Conservation (phyloP, 2,888 invertebrate species). For the Dicycla oo region DNA sequence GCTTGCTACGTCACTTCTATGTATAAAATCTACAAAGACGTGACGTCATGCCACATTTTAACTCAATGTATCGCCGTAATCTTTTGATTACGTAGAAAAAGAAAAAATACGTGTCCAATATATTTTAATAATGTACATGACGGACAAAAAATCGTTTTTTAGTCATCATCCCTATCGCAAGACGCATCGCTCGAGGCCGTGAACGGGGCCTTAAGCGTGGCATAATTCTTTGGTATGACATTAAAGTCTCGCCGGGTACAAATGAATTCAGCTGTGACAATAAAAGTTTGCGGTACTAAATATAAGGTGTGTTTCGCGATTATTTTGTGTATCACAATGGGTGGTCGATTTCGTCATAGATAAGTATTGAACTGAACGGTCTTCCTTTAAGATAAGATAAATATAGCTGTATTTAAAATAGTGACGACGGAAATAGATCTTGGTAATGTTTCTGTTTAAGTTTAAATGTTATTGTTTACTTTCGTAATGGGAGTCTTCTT, state of each 20-base stretch:
- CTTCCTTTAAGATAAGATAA: conserved; percentile 47
- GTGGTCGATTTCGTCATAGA: conserved; percentile 61
- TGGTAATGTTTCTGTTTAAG: conserved; percentile 26
- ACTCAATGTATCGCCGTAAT: too few species aligned
- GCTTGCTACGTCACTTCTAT: too few species aligned
- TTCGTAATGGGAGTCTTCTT: conserved; percentile 12
- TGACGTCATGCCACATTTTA: too few species aligned
- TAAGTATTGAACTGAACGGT: conserved; percentile 47
- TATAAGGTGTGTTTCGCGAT: conserved; percentile 70
- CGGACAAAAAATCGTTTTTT: too few species aligned
- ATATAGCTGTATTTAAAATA: conserved; percentile 48
- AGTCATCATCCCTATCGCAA: too few species aligned
- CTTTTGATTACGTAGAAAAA: too few species aligned
- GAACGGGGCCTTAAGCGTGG: conserved; percentile 36
- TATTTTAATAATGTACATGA: too few species aligned
- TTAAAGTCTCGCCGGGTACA: conserved; percentile 64
- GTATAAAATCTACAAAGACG: too few species aligned
- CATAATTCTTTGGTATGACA: conserved; percentile 67
- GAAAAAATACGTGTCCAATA: too few species aligned
- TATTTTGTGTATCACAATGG: conserved; percentile 63
- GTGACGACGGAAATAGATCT: conserved; percentile 32
- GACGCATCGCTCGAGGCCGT: neutral
- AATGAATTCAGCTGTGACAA: conserved; percentile 75
- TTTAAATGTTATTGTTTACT: conserved; percentile 28
- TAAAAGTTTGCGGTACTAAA: conserved; percentile 64